Percentiles rank a stretch among this genome's conserved stretches.
These are phyloP conservation scores for Hippoglossus hippoglossus DNA, from an alignment of 2,797 vertebrate genomes.

Conservation along the genomic window DNA sequence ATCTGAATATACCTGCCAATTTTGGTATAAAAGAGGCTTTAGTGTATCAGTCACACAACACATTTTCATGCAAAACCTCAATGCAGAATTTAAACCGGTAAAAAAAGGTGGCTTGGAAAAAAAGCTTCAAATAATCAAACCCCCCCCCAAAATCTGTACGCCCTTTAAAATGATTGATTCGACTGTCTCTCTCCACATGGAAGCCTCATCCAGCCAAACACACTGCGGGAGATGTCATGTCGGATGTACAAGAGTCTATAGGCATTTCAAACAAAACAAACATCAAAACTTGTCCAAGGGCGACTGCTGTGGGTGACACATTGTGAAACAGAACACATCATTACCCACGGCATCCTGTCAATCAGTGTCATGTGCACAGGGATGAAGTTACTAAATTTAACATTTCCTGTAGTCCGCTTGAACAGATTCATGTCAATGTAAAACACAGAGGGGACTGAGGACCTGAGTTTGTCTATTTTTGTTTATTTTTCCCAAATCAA, in stretches of 20 bases:
- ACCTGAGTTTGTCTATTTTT: slow-evolving; percentile 11
- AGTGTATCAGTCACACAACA: not conserved
- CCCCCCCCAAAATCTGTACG: not conserved
- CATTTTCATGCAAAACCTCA: not conserved
- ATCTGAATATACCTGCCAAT: too few relatives aligned
- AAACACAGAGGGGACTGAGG: slow-evolving; percentile 30
- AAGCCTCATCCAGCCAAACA: slow-evolving; percentile 42
- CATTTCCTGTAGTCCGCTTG: slow-evolving; percentile 40
- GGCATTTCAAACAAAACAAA: slow-evolving; percentile 73
- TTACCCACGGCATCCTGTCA: slow-evolving; percentile 71
- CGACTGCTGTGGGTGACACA: slow-evolving; percentile 66
- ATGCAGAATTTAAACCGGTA: not conserved
- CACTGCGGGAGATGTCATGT: slow-evolving; percentile 28
- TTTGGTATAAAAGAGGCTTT: too few relatives aligned
- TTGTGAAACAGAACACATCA: slow-evolving; percentile 68
- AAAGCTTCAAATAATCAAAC: not conserved
- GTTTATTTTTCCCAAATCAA: slow-evolving; percentile 7
- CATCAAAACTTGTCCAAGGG: slow-evolving; percentile 64
- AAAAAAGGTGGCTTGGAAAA: not conserved
- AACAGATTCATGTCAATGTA: slow-evolving; percentile 34
- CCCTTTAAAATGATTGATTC: slow-evolving; percentile 11
- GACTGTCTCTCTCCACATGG: slow-evolving; percentile 25
- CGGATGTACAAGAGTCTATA: slow-evolving; percentile 40
- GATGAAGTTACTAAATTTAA: slow-evolving; percentile 66
- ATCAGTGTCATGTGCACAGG: slow-evolving; percentile 64